Conservation (phyloP, 1,140 invertebrate genomes). For the Drosophila rufa region DNA sequence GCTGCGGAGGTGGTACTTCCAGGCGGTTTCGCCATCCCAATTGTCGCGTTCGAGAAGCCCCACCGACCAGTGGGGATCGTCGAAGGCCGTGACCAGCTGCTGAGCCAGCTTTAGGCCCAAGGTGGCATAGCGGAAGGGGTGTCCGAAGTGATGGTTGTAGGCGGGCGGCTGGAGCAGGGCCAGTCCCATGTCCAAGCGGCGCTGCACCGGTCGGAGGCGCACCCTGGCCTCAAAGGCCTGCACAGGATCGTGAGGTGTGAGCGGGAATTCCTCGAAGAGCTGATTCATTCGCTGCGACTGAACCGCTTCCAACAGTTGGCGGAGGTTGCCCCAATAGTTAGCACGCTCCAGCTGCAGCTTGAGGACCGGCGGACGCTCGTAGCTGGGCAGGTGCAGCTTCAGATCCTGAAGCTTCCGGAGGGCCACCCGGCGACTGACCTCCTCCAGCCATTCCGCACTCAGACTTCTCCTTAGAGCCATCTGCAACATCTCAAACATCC, state of each 20-base stretch:
- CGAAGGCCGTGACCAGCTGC: constrained; percentile 96
- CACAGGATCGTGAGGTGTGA: constrained; percentile 49
- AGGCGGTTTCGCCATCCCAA: constrained; percentile 97
- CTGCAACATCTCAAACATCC: constrained; percentile 48
- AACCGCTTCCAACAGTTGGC: constrained; percentile 40
- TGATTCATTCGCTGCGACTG: constrained; percentile 50
- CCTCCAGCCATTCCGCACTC: constrained; percentile 61
- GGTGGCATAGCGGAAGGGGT: constrained; percentile 96
- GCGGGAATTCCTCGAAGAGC: constrained; percentile 44
- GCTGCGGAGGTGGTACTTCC: constrained; percentile 93
- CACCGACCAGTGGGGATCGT: constrained; percentile 98
- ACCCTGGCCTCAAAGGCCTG: constrained; percentile 67
- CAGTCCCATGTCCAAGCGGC: constrained; percentile 98
- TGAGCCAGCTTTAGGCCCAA: constrained; percentile 97
- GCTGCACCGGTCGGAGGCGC: constrained; percentile 92
- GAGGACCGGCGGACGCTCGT: constrained; percentile 37
- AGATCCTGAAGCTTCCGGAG: constrained; percentile 57
- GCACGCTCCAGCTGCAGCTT: constrained; percentile 54
- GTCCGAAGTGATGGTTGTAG: constrained; percentile 94
- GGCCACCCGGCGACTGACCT: constrained; percentile 61
- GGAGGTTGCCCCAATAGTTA: constrained; percentile 77
- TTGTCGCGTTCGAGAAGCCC: constrained; percentile 87
- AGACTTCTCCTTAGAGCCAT: constrained; percentile 58
- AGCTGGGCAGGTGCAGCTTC: constrained; percentile 40
- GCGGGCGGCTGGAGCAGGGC: constrained; percentile 97